Conservation (phyloP, 1,140 invertebrate species). For the Drosophila suzukii region DNA sequence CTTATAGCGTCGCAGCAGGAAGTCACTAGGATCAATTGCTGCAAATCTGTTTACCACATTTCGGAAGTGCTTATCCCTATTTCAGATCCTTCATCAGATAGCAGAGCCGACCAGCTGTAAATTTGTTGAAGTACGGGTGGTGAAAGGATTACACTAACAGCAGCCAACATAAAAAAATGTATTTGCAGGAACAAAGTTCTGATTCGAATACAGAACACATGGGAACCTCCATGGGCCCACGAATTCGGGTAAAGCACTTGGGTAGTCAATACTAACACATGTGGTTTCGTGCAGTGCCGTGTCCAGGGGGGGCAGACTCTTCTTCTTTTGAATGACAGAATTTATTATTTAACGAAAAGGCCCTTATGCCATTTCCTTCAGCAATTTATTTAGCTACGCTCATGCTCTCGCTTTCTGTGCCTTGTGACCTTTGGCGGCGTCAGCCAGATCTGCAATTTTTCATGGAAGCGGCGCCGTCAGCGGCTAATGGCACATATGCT, state of each 20-base stretch:
- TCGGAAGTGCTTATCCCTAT: conserved; percentile 2
- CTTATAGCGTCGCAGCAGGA: neutral
- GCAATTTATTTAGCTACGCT: conserved; percentile 3
- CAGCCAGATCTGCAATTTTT: conserved; percentile 75
- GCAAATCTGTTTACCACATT: conserved; percentile 32
- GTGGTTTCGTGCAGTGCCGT: conserved; percentile 2
- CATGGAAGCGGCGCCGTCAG: conserved; percentile 69
- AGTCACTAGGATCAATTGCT: neutral
- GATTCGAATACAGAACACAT: conserved; percentile 29
- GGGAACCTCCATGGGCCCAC: neutral
- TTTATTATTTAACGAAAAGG: conserved; percentile 1
- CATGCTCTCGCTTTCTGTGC: conserved; percentile 2
- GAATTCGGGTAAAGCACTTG: conserved; percentile 5
- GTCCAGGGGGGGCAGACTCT: neutral
- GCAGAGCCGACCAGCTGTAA: neutral
- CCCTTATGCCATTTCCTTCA: neutral
- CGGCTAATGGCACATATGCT: conserved; percentile 63
- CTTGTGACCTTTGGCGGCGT: conserved; percentile 64
- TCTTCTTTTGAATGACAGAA: neutral
- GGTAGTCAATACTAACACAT: conserved; percentile 4
- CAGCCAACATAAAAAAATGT: conserved; percentile 3
- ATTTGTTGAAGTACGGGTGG: neutral
- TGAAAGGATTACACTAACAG: conserved; percentile 27
- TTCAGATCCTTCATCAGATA: neutral
- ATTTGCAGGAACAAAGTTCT: conserved; percentile 10